Conservation (phyloP, 1,140 invertebrate species). For the Gerris buenoi region DNA sequence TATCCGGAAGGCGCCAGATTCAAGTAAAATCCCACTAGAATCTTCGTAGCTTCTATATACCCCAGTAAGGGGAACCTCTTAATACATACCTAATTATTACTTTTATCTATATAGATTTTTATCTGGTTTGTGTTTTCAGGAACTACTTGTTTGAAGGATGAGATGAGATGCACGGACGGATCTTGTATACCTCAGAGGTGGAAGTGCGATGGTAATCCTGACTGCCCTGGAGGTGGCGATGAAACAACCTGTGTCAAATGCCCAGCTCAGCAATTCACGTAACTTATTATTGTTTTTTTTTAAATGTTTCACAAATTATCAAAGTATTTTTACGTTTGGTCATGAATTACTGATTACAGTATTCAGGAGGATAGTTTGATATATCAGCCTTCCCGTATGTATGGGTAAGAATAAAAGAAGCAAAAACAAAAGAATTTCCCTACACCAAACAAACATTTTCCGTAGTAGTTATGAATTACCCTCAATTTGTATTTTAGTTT, state of each 20-base stretch:
- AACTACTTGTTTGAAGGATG: slow-evolving; percentile 35
- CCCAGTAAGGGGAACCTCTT: too few species aligned
- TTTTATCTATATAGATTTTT: too few species aligned
- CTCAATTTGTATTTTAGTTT: too few species aligned
- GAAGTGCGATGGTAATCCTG: slow-evolving; percentile 48
- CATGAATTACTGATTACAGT: not conserved
- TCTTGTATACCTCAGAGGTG: slow-evolving; percentile 43
- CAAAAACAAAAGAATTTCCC: too few species aligned
- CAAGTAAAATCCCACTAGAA: too few species aligned
- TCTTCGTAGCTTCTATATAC: too few species aligned
- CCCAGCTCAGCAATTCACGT: slow-evolving; percentile 37
- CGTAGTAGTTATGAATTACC: too few species aligned
- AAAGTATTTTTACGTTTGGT: not conserved
- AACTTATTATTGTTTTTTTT: not conserved
- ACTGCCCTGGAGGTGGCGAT: slow-evolving; percentile 46
- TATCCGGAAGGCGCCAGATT: too few species aligned
- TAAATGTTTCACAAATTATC: not conserved
- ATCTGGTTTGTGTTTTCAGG: slow-evolving; percentile 19
- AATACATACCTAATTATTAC: too few species aligned
- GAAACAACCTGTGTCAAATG: slow-evolving; percentile 41
- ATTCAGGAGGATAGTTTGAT: not conserved
- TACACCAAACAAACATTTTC: too few species aligned
- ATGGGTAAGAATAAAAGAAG: too few species aligned
- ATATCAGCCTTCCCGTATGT: too few species aligned
- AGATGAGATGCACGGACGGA: slow-evolving; percentile 45